Base-by-base conservation (phyloP, 1,140 invertebrate genomes). In the Brevipalpus yothersi region DNA sequence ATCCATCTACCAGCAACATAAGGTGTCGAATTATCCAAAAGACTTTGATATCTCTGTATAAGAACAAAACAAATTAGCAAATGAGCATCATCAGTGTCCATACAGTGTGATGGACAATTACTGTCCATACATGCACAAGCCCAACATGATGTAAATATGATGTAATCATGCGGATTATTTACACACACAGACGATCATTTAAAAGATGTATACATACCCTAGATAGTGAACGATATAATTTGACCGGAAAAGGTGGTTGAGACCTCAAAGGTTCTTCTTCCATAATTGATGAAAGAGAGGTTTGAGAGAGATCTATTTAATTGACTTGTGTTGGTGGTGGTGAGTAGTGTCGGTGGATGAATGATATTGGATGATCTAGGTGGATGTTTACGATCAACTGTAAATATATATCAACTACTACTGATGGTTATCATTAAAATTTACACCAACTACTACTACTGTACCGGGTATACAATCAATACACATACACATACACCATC, bases 11-110 rank as follows among this genome's bases (percentile, higher is more conserved):
- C 68, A 39, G 69, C 66, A 17, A 69, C 65, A 66, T 75, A 72
- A 9, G 77, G 77, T 43, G 76, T 78, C 62, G 72, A 72, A 65
- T 72, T 70, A 69, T 79, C 77, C 60, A 79, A 66, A 47, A 72
- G 68, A 57, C 72, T 70, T 67, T 79, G 77, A 65, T 77, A 77
- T 53, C 68, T 67, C 71, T 75, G 65, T 41, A 5, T 13, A n/a
- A 21, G 9, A 19, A 53, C 2, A 53, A 21, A 53, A 45, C 12
- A 12, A 43, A 45, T 15, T 3, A 15, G n/a, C 43, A 45, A 45
- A 45, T 43, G 15, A 10, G 15, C 8, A 10, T 15, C 8, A 43
- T 15, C 42, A 43, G 42, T 43, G 15, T 43, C 8, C 8, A 43
- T 10, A 43, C 9, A 43, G 15, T 43, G n/a, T n/a, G n/a, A n/a